These are phyloP conservation scores for Embiotoca jacksoni DNA, from an alignment of 2,113 vertebrate species.

Conservation along the genomic window DNA sequence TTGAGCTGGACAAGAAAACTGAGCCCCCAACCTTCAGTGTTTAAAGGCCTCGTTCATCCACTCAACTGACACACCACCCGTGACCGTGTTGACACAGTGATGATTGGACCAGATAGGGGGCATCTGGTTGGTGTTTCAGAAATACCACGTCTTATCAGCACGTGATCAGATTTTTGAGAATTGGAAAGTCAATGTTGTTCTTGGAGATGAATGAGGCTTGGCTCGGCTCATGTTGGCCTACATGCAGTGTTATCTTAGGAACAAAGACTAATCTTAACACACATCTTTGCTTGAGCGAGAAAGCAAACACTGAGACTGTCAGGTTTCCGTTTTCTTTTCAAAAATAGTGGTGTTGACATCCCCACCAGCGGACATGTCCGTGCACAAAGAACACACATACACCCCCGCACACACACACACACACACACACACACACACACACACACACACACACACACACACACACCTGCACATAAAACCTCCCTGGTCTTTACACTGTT, in stretches of 20 bases:
- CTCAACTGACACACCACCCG: neutral
- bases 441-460: no score
- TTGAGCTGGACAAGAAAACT: neutral
- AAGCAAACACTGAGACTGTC: neutral
- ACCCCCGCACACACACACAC: no score
- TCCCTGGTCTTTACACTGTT: constrained; percentile 2
- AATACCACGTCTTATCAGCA: constrained; percentile 46
- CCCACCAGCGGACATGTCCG: neutral
- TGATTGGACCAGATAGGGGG: constrained; percentile 23
- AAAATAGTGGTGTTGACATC: constrained; percentile 1
- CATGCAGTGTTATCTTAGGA: constrained; percentile 15
- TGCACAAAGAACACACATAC: neutral
- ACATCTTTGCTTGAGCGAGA: constrained; percentile 19
- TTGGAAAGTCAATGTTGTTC: constrained; percentile 27
- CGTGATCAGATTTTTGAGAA: constrained; percentile 35
- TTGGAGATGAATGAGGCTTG: constrained; percentile 30
- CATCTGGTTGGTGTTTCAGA: constrained; percentile 12
- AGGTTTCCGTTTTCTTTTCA: constrained; percentile 14
- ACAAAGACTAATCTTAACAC: constrained; percentile 33
- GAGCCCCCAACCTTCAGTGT: constrained; percentile 4
- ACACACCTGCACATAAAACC: neutral
- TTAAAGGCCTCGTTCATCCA: neutral
- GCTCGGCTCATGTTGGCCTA: neutral
- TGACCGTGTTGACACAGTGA: constrained; percentile 44
- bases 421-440: no score